phyloP scores from a whole-genome alignment of 1,140 invertebrate species.

The Lasioglossum baleicum region DNA sequence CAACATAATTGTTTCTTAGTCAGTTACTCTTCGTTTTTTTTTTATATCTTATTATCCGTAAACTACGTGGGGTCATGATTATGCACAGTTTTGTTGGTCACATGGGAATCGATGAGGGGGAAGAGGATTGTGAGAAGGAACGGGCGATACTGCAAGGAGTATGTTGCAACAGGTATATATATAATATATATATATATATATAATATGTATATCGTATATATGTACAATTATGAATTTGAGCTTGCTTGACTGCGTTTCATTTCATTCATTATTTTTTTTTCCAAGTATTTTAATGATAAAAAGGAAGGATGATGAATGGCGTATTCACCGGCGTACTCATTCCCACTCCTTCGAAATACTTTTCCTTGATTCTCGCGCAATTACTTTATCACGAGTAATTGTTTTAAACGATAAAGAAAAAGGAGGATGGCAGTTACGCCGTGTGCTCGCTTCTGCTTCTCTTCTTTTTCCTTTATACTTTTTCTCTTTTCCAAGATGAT shows the following conservation, averaged over 20 bases:
- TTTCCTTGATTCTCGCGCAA: slow-evolving; percentile 28
- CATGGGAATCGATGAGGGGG: slow-evolving; percentile 63
- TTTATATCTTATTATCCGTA: slow-evolving; percentile 68
- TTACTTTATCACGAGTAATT: slow-evolving; percentile 48
- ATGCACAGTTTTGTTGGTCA: slow-evolving; percentile 79
- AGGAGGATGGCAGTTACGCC: slow-evolving; percentile 7
- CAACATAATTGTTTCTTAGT: slow-evolving; percentile 81
- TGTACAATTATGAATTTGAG: slow-evolving; percentile 80
- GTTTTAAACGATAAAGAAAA: slow-evolving; percentile 52
- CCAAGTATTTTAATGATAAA: slow-evolving; percentile 75
- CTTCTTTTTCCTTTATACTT: slow-evolving; percentile 28
- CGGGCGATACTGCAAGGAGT: slow-evolving; percentile 73
- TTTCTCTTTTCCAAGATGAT: slow-evolving; percentile 30
- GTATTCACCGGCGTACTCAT: slow-evolving; percentile 44
- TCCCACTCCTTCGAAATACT: slow-evolving; percentile 32
- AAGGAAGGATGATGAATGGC: slow-evolving; percentile 73
- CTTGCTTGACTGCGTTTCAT: slow-evolving; percentile 72
- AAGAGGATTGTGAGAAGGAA: slow-evolving; percentile 52
- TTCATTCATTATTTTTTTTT: slow-evolving; percentile 5
- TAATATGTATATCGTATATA: slow-evolving; percentile 77
- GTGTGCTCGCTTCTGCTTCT: slow-evolving; percentile 10
- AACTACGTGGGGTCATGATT: slow-evolving; percentile 78
- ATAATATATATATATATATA: slow-evolving; percentile 71
- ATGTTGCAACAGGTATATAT: slow-evolving; percentile 68
- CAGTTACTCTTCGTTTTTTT: slow-evolving; percentile 75